Evolutionary conservation across 2,797 vertebrate species (phyloP).

Genomic region (Sandelia bainsii): DNA sequence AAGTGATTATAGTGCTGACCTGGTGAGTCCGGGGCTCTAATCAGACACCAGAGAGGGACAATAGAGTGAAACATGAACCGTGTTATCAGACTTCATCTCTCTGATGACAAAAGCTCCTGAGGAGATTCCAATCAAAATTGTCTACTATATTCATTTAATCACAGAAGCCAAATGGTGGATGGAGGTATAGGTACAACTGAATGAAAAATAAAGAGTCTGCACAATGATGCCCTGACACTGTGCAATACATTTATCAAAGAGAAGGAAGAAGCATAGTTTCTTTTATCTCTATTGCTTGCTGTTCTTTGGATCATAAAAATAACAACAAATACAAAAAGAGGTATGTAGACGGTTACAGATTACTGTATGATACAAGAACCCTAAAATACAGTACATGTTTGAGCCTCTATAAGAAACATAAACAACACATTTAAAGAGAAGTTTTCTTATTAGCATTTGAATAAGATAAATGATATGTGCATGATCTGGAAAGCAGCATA

Average conservation of each 20-base stretch:
- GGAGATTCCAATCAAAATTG: slow-evolving; percentile 28
- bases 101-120: slow-evolving; percentile 5
- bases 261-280: background rate
- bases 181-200: background rate
- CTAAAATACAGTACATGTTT: no score
- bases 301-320: slow-evolving; percentile 15
- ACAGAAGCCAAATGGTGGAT: background rate
- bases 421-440: background rate
- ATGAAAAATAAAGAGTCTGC: background rate
- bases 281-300: slow-evolving; percentile 23
- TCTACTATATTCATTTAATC: background rate
- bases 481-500: no score
- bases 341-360: no score
- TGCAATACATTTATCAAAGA: slow-evolving; percentile 24
- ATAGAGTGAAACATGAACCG: slow-evolving; percentile 20
- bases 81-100: slow-evolving; percentile 9
- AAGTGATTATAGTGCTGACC: slow-evolving; percentile 16
- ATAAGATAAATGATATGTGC: background rate
- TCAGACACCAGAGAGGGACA: slow-evolving; percentile 34
- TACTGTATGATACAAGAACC: no score
- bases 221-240: background rate
- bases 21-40: slow-evolving; percentile 12
- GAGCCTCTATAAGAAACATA: background rate
- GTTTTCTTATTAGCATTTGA: slow-evolving; percentile 11
- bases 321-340: background rate